These are phyloP conservation scores for Apus apus DNA, from an alignment of 2,113 vertebrate species.

Conservation along the genomic window DNA sequence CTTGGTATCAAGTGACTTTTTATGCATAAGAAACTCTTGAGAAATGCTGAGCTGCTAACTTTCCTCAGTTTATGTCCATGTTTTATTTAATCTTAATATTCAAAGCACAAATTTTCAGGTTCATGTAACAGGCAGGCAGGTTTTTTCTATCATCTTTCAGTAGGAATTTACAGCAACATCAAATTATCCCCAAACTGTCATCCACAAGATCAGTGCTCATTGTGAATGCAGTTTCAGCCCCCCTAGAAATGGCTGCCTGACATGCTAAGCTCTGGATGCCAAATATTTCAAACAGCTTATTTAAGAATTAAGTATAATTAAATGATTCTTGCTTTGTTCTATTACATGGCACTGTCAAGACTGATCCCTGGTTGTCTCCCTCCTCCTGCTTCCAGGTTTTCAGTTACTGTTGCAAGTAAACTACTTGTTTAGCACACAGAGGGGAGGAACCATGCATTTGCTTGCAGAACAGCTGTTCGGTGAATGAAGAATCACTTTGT, in stretches of 20 bases:
- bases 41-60: background rate
- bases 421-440: background rate
- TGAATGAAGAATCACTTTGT: background rate
- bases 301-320: background rate
- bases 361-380: background rate
- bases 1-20: background rate
- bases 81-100: background rate
- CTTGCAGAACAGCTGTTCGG: background rate
- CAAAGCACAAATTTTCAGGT: background rate
- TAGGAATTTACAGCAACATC: background rate
- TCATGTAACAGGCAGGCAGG: background rate
- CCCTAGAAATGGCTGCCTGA: fast-evolving
- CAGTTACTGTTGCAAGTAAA: background rate
- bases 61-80: background rate
- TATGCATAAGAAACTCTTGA: background rate
- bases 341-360: fast-evolving
- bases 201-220: background rate
- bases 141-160: background rate
- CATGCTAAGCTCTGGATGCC: background rate
- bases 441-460: background rate
- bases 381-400: background rate
- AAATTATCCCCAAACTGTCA: background rate
- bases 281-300: background rate
- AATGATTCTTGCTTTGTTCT: background rate
- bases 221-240: background rate